phyloP scores from a whole-genome alignment of 2,113 vertebrate species.

The Pollimyrus isidori region DNA sequence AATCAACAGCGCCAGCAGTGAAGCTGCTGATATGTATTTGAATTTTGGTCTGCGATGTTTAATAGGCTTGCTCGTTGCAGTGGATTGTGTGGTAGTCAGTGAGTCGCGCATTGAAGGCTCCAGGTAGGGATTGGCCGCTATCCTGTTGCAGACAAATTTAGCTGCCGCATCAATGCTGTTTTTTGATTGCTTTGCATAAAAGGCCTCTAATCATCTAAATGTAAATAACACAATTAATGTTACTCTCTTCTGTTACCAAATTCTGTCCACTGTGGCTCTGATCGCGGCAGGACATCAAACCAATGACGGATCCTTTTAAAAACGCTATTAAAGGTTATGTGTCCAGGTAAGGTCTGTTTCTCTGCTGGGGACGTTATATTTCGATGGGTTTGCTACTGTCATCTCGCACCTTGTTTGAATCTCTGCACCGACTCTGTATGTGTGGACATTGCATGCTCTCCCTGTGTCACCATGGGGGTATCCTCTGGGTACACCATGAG shows the following conservation, averaged over 20 bases:
- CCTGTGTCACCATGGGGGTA: background rate
- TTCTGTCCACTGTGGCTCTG: background rate
- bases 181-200: background rate
- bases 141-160: background rate
- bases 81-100: background rate
- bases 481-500: background rate
- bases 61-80: background rate
- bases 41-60: background rate
- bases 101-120: background rate
- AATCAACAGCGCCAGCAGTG: background rate
- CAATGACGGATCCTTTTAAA: background rate
- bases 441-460: background rate
- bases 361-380: background rate
- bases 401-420: background rate
- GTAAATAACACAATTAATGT: background rate
- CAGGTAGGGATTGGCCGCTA: background rate
- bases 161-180: background rate
- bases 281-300: background rate
- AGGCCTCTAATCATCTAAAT: background rate
- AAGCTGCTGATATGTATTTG: background rate
- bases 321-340: background rate
- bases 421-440: background rate
- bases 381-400: background rate
- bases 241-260: background rate
- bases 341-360: background rate